phyloP scores from a whole-genome alignment of 2,797 vertebrate genomes.

The Coracias cyanogaster region DNA sequence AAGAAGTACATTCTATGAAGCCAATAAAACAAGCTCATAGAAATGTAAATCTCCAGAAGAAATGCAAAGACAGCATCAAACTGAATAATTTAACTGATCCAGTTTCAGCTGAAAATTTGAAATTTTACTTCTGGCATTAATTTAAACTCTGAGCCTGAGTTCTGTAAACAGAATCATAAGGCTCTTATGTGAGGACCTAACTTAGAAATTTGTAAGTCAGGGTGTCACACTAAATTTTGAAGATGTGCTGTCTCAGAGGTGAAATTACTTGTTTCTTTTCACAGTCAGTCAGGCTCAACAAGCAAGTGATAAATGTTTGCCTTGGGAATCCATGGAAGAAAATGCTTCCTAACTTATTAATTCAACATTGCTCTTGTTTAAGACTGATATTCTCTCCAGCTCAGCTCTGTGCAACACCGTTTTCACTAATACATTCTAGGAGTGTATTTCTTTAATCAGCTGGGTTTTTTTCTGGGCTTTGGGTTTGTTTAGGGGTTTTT shows the following conservation, averaged over 20 bases:
- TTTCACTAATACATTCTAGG: background rate
- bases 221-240: background rate
- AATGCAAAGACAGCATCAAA: background rate
- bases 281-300: background rate
- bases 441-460: background rate
- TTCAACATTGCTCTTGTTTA: background rate
- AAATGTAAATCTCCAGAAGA: background rate
- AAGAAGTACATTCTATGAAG: background rate
- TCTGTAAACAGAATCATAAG: background rate
- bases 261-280: background rate
- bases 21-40: background rate
- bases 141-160: background rate
- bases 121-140: background rate
- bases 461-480: background rate
- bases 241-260: background rate
- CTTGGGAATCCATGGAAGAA: background rate
- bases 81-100: background rate
- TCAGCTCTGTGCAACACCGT: background rate
- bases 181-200: background rate
- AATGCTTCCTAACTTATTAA: background rate
- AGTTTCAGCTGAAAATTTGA: background rate
- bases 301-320: background rate
- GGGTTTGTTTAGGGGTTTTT: background rate
- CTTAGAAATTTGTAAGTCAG: background rate
- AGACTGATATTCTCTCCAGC: background rate